Evolutionary conservation across 2,888 invertebrate species (phyloP).

Genomic region (Hemaris fuciformis): DNA sequence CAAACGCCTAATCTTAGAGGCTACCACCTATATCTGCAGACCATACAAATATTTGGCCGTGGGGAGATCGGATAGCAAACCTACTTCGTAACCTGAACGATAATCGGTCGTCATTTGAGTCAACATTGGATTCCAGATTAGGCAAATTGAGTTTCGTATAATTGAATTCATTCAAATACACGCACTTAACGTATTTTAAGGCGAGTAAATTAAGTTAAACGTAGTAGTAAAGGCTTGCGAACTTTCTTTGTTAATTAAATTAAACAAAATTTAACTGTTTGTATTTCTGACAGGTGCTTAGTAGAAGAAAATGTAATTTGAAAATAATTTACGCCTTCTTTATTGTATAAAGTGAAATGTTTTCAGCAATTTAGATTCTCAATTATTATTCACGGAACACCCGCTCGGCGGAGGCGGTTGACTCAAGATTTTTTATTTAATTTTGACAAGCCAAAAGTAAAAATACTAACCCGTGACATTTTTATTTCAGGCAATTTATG

Average conservation of each 20-base stretch:
- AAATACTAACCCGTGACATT: not conserved
- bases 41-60: too few relatives aligned
- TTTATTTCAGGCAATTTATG: too few relatives aligned
- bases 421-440: constrained; percentile 23
- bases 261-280: constrained; percentile 15
- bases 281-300: constrained; percentile 11
- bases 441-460: constrained; percentile 27
- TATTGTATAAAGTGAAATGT: constrained; percentile 9
- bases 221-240: not conserved
- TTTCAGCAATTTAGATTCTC: constrained; percentile 18
- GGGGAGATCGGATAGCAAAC: too few relatives aligned
- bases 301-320: constrained; percentile 15
- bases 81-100: too few relatives aligned
- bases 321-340: constrained; percentile 10
- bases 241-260: constrained; percentile 15
- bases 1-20: too few relatives aligned
- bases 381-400: constrained; percentile 39
- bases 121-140: not conserved
- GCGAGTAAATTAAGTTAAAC: not conserved
- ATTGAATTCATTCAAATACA: not conserved
- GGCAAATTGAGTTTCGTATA: not conserved
- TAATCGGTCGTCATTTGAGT: too few relatives aligned
- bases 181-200: not conserved
- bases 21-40: too few relatives aligned
- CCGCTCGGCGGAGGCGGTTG: constrained; percentile 19